A percentile compares a stretch with the other conserved stretches of the same genome.
Conservation (phyloP, 2,797 vertebrate genomes). For the Oreochromis mossambicus region DNA sequence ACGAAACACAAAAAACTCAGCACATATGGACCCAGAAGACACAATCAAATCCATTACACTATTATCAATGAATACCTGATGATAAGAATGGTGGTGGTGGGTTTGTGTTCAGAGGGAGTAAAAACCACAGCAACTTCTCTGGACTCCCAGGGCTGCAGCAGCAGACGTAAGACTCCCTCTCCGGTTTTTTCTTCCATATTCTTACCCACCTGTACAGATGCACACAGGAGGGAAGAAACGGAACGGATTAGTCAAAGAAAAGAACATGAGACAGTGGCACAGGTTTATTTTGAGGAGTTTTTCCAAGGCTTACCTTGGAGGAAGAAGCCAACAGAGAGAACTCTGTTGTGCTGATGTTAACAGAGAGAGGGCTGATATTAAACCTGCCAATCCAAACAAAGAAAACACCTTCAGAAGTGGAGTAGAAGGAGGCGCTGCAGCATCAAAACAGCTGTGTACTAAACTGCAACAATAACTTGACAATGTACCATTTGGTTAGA, state of each 20-base stretch:
- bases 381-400: constrained; percentile 69
- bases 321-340: constrained; percentile 82
- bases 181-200: not conserved
- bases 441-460: not conserved
- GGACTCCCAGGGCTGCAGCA: constrained; percentile 86
- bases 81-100: constrained; percentile 87
- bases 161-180: constrained; percentile 70
- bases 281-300: not conserved
- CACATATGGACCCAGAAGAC: not conserved
- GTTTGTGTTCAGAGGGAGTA: constrained; percentile 86
- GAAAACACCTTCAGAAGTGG: not conserved
- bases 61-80: constrained; percentile 80
- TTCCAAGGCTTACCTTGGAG: constrained; percentile 59
- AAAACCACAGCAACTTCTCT: constrained; percentile 86
- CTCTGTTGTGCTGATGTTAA: constrained; percentile 90
- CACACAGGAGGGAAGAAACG: not conserved
- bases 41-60: not conserved
- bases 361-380: constrained; percentile 78
- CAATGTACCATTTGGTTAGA: constrained; percentile 87
- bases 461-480: not conserved
- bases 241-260: not conserved
- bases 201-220: constrained; percentile 30
- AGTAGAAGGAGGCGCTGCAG: not conserved
- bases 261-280: not conserved
- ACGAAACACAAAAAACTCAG: fast-evolving